Evolutionary conservation across 2,888 invertebrate species (phyloP), one percentile per base, ranked within the genome.

Genomic region (Idaea dimidiata): DNA sequence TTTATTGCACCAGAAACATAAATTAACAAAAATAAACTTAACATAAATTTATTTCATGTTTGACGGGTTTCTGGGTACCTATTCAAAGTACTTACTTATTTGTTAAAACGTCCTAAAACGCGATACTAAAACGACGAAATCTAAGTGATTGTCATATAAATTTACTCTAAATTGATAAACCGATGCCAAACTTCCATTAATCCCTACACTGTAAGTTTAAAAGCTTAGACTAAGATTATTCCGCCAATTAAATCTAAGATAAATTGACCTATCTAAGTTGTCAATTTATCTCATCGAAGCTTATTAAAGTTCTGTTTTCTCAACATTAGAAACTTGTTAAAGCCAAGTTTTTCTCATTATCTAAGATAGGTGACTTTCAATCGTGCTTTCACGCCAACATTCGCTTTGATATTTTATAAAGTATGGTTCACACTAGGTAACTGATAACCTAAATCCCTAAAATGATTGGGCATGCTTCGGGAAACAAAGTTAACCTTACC

Each of bases 301-400:
- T 43, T 14, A 43, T 43, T 14, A 6, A n/a, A 58, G 43, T 14
- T 43, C 43, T 43, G 43, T 43, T 43, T 43, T 43, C 43, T 8
- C 43, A 43, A 43, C 43, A 16, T 32, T 16, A 32, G 16, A 58
- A 58, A 31, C n/a, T 32, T 31, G 43, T 43, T 10, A 43, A 43
- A 43, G 43, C 14, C 43, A 43, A 43, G 43, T 43, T 43, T 43
- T 43, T 43, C 43, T 43, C 43, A 43, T 43, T 43, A 43, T 43
- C 43, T 8, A 43, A 43, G 43, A 43, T 43, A 32, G 6, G n/a
- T n/a, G n/a, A n/a, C 66, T 62, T 62, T 61, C 57, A 57, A 59
- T 54, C 59, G 60, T 63, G 67, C 72, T 72, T 72, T 71, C 72
- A 62, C 65, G 55, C 60, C 62, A 61, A 59, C 68, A 62, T 62